phyloP scores from a whole-genome alignment of 2,113 vertebrate genomes.

The Lepus timidus region DNA sequence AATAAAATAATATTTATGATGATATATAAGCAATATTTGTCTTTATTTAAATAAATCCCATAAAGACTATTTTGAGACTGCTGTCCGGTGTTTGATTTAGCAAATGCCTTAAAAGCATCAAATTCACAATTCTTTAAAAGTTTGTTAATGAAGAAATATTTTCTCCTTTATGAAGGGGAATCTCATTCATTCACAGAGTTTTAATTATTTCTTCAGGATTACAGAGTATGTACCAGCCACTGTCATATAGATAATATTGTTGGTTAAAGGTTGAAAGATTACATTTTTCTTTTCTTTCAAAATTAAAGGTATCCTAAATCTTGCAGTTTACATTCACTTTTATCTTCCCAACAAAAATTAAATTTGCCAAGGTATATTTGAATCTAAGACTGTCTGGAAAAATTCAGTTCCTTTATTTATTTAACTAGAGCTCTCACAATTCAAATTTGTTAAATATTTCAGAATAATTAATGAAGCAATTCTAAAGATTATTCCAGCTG shows the following conservation, averaged over 20 bases:
- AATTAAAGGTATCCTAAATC: not conserved
- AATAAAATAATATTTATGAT: not conserved
- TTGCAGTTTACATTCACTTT: not conserved
- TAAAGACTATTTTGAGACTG: not conserved
- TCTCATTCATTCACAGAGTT: not conserved
- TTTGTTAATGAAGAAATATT: not conserved
- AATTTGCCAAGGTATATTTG: not conserved
- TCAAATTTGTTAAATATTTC: not conserved
- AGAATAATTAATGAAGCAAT: not conserved
- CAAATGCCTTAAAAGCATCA: not conserved
- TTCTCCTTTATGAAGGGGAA: not conserved
- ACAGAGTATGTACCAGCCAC: not conserved
- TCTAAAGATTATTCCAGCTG: not conserved
- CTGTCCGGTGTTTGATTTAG: not conserved
- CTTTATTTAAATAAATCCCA: not conserved
- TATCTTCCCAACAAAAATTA: conserved; percentile 28
- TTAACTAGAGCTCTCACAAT: not conserved
- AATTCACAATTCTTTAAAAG: not conserved
- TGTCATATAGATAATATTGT: not conserved
- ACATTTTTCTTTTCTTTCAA: conserved; percentile 24
- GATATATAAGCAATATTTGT: not conserved
- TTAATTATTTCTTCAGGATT: not conserved
- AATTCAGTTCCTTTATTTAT: not conserved
- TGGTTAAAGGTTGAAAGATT: not conserved
- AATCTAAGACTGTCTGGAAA: not conserved